These are phyloP conservation scores for Cantharis nigra DNA, from an alignment of 2,888 invertebrate genomes.

Conservation along the genomic window DNA sequence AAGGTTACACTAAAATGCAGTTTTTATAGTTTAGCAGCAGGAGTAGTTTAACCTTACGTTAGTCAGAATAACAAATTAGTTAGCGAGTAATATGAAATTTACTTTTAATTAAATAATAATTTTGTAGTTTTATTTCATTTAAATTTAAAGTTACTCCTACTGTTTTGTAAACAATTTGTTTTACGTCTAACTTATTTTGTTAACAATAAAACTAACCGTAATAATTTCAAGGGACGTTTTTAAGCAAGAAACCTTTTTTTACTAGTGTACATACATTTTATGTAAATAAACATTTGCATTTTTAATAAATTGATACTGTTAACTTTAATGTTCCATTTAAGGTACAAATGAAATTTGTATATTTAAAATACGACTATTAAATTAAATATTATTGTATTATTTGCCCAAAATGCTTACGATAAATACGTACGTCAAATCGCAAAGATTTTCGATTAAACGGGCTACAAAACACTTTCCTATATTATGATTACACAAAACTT, in stretches of 20 bases:
- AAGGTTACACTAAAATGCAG: neutral
- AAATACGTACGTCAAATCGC: neutral
- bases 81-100: neutral
- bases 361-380: neutral
- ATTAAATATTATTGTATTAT: neutral
- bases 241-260: neutral
- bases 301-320: neutral
- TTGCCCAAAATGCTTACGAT: too few relatives aligned
- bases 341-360: neutral
- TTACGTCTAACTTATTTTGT: neutral
- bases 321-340: neutral
- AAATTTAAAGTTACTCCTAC: neutral
- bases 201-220: neutral
- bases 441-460: neutral
- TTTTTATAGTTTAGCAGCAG: neutral
- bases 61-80: neutral
- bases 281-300: neutral
- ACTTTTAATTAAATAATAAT: neutral
- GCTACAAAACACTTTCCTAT: neutral
- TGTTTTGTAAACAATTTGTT: neutral
- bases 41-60: neutral
- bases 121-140: neutral
- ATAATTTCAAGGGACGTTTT: neutral
- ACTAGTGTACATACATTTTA: neutral
- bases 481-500: neutral